These are phyloP conservation scores for Hydrolagus affinis DNA, from an alignment of 2,113 vertebrate species.

Conservation along the genomic window DNA sequence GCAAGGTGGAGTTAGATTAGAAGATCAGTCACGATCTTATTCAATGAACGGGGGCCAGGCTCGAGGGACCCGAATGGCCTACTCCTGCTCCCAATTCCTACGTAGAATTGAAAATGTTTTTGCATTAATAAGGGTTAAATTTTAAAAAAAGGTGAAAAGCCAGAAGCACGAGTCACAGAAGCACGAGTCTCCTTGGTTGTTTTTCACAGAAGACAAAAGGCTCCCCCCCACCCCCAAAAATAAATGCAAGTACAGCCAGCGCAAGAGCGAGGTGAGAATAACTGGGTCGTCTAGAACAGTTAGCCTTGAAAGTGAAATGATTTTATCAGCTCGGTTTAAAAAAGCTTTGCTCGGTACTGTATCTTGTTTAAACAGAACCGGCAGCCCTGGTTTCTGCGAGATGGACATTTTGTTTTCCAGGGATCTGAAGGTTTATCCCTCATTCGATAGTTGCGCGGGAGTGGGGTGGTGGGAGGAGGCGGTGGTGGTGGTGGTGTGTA, in stretches of 20 bases:
- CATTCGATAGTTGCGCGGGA: background rate
- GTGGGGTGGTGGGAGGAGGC: background rate
- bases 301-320: slow-evolving; percentile 29
- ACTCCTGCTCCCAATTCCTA: too few species aligned
- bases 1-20: too few species aligned
- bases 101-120: too few species aligned
- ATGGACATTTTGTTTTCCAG: slow-evolving; percentile 14
- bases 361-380: slow-evolving; percentile 17
- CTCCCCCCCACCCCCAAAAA: background rate
- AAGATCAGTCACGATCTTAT: too few species aligned
- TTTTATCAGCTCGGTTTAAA: slow-evolving; percentile 13
- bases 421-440: slow-evolving; percentile 1
- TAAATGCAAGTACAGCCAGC: background rate
- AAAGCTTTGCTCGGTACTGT: background rate
- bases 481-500: too few species aligned
- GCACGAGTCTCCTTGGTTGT: too few species aligned
- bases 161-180: too few species aligned
- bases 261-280: background rate
- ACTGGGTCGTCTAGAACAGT: slow-evolving; percentile 22
- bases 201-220: too few species aligned
- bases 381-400: background rate
- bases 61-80: too few species aligned
- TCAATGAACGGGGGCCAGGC: too few species aligned
- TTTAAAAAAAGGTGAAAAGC: too few species aligned
- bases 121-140: too few species aligned